A percentile compares a stretch with the other conserved stretches of the same genome.
Conservation (phyloP, 2,888 invertebrate genomes). For the Sepiola atlantica region DNA sequence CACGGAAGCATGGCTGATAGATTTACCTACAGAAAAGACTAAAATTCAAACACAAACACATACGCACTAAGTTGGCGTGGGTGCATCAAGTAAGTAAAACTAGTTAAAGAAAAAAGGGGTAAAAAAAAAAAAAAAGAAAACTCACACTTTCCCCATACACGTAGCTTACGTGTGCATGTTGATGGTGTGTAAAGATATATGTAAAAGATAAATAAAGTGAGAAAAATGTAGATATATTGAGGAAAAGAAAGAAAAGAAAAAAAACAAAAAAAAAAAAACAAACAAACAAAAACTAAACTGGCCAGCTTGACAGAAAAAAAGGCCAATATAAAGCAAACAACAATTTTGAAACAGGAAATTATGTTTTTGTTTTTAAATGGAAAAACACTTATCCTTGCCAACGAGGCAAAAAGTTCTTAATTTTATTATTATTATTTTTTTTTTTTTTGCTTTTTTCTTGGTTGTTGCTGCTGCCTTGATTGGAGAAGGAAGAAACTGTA, state of each 20-base stretch:
- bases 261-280: neutral
- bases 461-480: neutral
- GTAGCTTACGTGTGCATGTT: neutral
- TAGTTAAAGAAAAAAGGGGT: neutral
- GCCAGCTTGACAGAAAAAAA: neutral
- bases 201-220: neutral
- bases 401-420: neutral
- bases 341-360: slow-evolving; percentile 15
- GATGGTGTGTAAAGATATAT: slow-evolving; percentile 6
- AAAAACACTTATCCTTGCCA: slow-evolving; percentile 32
- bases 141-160: neutral
- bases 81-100: neutral
- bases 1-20: slow-evolving; percentile 20
- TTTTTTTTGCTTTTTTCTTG: neutral
- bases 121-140: neutral
- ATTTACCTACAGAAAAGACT: slow-evolving; percentile 32
- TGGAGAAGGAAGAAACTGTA: slow-evolving; percentile 20
- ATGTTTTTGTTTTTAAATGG: neutral
- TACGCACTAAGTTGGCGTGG: slow-evolving; percentile 32
- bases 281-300: neutral
- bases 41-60: slow-evolving; percentile 9
- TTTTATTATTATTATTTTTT: neutral
- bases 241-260: neutral
- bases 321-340: slow-evolving; percentile 11
- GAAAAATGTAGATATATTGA: slow-evolving; percentile 11